Conservation (phyloP, 2,888 invertebrate genomes). For the Dioctria rufipes region DNA sequence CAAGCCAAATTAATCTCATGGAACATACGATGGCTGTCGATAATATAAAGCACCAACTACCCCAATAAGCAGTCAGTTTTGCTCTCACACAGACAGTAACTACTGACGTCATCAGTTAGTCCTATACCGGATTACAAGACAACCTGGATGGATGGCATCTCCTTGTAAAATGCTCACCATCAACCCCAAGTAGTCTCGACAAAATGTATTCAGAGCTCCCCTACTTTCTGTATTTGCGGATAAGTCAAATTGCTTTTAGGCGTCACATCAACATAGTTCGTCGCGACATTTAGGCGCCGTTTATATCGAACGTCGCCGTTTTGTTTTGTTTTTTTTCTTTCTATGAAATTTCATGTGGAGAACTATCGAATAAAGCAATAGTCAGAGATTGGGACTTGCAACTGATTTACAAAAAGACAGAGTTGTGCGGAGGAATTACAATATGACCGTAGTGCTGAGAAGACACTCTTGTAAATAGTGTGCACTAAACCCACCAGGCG, state of each 20-base stretch:
- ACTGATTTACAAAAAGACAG: conserved; percentile 19
- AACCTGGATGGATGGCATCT: conserved; percentile 22
- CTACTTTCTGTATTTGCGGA: conserved; percentile 3
- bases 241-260: conserved; percentile 57
- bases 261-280: conserved; percentile 59
- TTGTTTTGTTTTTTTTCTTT: conserved; percentile 58
- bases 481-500: conserved; percentile 2
- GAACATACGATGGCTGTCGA: background rate
- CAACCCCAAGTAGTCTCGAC: conserved; percentile 6
- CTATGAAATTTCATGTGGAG: conserved; percentile 37
- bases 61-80: background rate
- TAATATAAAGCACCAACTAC: background rate
- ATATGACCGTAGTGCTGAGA: background rate
- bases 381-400: conserved; percentile 25
- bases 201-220: conserved; percentile 5
- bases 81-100: conserved; percentile 5
- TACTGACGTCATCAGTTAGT: conserved; percentile 26
- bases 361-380: conserved; percentile 18
- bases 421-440: conserved; percentile 9
- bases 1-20: background rate
- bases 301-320: conserved; percentile 58
- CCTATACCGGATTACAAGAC: conserved; percentile 17
- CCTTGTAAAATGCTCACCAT: conserved; percentile 24
- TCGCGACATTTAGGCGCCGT: conserved; percentile 59
- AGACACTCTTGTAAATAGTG: background rate